phyloP scores from a whole-genome alignment of 2,797 vertebrate species.

The Monodelphis domestica region DNA sequence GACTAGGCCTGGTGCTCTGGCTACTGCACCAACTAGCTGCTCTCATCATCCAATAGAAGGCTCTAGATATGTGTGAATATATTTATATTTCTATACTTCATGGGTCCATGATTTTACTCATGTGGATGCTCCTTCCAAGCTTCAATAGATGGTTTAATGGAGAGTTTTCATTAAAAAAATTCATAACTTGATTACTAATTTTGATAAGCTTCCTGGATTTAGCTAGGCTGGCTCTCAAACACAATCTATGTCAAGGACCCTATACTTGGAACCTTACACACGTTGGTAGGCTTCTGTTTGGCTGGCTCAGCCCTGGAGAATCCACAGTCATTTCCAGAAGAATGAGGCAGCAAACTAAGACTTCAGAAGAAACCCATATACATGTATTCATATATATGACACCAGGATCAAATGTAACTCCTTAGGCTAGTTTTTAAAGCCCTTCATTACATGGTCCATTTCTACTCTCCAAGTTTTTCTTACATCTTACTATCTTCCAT shows the following conservation, averaged over 20 bases:
- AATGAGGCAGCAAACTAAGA: neutral
- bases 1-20: no score
- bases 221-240: neutral
- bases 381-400: neutral
- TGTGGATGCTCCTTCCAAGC: neutral
- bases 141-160: neutral
- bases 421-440: neutral
- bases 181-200: neutral
- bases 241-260: neutral
- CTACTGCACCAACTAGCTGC: no score
- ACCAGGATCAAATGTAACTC: neutral
- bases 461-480: neutral
- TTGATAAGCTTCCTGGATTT: neutral
- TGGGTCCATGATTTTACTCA: neutral
- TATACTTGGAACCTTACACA: neutral
- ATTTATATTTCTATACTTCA: neutral
- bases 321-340: neutral
- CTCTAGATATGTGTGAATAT: neutral
- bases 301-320: neutral
- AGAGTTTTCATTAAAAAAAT: neutral
- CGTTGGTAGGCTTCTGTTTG: neutral
- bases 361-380: neutral
- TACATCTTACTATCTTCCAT: neutral
- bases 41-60: neutral
- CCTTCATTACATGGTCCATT: neutral